Conservation (phyloP, 2,888 invertebrate genomes). For the Palloptera scutellata region DNA sequence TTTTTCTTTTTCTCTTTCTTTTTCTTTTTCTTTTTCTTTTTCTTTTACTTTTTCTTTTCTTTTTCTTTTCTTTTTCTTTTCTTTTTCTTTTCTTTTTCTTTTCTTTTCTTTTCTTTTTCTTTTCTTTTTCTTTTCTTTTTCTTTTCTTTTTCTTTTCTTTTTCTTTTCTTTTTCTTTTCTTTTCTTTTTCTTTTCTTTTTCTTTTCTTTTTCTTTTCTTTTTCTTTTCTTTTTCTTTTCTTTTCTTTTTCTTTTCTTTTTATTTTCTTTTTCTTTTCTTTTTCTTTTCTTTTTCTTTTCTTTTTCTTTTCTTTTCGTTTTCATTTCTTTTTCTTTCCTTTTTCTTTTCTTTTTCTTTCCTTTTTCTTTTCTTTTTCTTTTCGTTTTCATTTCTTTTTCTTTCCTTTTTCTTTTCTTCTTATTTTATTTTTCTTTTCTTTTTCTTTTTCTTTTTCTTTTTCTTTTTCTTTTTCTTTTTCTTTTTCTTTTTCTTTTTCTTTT, state of each 20-base stretch:
- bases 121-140: conserved; percentile 9
- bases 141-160: neutral
- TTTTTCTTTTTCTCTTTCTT: conserved; percentile 5
- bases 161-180: neutral
- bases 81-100: neutral
- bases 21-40: neutral
- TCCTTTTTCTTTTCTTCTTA: conserved; percentile 1
- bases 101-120: conserved; percentile 4
- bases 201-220: neutral
- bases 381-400: conserved; percentile 3
- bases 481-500: neutral
- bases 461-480: neutral
- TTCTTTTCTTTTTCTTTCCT: neutral
- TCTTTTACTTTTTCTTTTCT: neutral
- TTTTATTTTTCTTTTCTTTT: neutral
- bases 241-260: conserved; percentile 11
- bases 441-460: neutral
- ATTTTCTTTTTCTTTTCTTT: conserved; percentile 1
- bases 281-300: neutral
- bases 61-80: conserved; percentile 5
- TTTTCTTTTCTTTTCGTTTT: conserved; percentile 3
- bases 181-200: neutral
- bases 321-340: neutral
- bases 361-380: conserved; percentile 3
- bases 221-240: neutral